Base-by-base conservation (phyloP, 2,888 invertebrate species). In the Apotomis capreana region DNA sequence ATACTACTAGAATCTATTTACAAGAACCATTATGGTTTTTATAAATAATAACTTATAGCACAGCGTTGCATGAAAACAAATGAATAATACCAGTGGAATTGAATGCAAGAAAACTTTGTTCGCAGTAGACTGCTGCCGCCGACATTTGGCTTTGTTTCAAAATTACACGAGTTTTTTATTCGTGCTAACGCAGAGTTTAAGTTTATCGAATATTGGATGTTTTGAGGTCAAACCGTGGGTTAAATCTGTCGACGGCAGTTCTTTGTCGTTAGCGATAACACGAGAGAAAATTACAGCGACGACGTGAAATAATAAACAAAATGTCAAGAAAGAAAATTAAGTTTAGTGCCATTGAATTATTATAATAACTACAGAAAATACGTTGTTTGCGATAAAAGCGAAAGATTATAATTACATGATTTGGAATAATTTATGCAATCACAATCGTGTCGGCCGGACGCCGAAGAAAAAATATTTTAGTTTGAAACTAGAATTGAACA, bases 81-180 rank as follows among this genome's bases (percentile, higher is more conserved):
- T 46, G 26, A 57, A 57, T 13, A 69, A 57, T 12, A 46, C 49
- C 40, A 36, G 15, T 62, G 46, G 15, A 69, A 69, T 62, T 62
- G 12, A 62, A 51, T 51, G 49, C 61, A 62, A 55, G 54, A 40
- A 70, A 63, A 68, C 54, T 60, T 69, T 26, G 15, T 46, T 59
- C 60, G 61, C 68, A 54, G 40, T 54, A 54, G 54, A 64, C 57
- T 49, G 65, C 65, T 61, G 55, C 52, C 51, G 51, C 62, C 74
- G 73, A 74, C 69, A 75, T 80, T 81, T 79, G 78, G 79, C 78
- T 77, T 74, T 76, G 77, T 78, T 80, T 81, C 81, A 80, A 72
- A 78, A 76, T 77, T 76, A 77, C 71, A 77, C 68, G 57, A 40
- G 64, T 73, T 77, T 77, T 77, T 78, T 79, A 77, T 74, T 64